phyloP scores from a whole-genome alignment of 1,140 invertebrate species.

The Varroa destructor region DNA sequence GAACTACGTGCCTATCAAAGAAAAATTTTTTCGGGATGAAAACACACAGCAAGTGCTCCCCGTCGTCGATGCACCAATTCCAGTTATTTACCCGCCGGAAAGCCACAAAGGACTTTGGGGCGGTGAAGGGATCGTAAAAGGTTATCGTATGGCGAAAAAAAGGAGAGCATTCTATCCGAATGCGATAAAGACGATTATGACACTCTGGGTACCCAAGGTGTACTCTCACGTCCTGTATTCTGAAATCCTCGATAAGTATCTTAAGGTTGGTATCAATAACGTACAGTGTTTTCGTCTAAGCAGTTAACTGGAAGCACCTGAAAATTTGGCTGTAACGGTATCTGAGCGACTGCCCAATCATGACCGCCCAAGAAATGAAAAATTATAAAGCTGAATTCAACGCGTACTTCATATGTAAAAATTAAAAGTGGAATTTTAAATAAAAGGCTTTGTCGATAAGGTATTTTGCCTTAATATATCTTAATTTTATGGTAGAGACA shows the following conservation, averaged over 20 bases:
- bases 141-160: conserved; percentile 56
- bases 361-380: background rate
- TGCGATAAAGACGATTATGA: background rate
- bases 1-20: background rate
- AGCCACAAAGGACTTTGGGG: conserved; percentile 79
- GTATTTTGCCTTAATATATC: too few relatives aligned
- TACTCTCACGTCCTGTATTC: conserved; percentile 70
- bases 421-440: too few relatives aligned
- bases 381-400: too few relatives aligned
- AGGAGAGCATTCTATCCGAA: conserved; percentile 28
- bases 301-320: background rate
- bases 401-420: too few relatives aligned
- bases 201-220: conserved; percentile 72
- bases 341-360: background rate
- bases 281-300: background rate
- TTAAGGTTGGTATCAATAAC: conserved; percentile 48
- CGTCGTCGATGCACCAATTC: conserved; percentile 64
- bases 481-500: too few relatives aligned
- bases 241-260: conserved; percentile 75
- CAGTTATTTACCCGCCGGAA: conserved; percentile 61
- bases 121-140: conserved; percentile 83
- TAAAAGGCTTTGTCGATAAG: too few relatives aligned
- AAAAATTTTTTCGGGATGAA: conserved; percentile 16
- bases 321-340: background rate
- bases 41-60: background rate